Conservation (phyloP, 2,888 invertebrate species). For the Brenthis ino region DNA sequence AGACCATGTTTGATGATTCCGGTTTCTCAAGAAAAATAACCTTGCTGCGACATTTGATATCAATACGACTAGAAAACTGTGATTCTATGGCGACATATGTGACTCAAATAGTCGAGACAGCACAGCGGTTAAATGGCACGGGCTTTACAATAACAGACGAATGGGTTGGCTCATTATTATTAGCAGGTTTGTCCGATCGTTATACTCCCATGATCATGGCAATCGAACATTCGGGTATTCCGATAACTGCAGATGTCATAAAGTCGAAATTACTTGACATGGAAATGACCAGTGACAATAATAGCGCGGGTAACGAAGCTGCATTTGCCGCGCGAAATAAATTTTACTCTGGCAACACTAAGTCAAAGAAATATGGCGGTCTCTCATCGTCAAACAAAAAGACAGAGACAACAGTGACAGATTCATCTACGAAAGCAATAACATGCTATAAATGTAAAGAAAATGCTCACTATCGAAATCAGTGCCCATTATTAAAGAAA, state of each 20-base stretch:
- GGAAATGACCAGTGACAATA: not conserved
- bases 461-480: too few species aligned
- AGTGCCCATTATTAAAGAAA: not conserved
- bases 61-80: not conserved
- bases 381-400: constrained; percentile 7
- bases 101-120: too few species aligned
- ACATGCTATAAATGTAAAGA: too few species aligned
- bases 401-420: too few species aligned
- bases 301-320: too few species aligned
- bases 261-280: constrained; percentile 2
- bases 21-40: not conserved
- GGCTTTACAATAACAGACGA: not conserved
- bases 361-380: constrained; percentile 12
- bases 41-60: not conserved
- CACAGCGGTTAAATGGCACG: too few species aligned
- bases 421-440: too few species aligned
- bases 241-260: not conserved
- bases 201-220: not conserved
- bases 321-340: constrained; percentile 20
- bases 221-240: not conserved
- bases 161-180: not conserved
- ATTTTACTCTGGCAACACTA: constrained; percentile 11
- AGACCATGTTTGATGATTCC: too few species aligned
- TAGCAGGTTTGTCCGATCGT: constrained; percentile 1
- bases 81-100: too few species aligned